Base-by-base conservation (phyloP, 1,140 invertebrate genomes). In the Drosophila busckii region DNA sequence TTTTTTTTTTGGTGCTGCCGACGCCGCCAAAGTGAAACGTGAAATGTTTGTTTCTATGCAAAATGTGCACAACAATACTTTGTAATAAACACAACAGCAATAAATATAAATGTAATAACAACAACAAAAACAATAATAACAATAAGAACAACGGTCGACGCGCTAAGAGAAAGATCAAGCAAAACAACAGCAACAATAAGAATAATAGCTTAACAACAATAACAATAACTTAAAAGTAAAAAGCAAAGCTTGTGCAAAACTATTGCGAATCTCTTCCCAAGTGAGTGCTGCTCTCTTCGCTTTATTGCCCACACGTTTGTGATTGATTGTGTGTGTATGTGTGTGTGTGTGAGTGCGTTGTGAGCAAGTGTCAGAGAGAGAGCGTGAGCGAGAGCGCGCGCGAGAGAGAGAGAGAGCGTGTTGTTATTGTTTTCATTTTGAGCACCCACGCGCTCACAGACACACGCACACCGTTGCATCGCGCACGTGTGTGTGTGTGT, bases 21-120 rank as follows among this genome's bases (percentile, higher is more conserved):
- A n/a, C n/a, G n/a, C n/a, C n/a, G n/a, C n/a, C n/a, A n/a, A n/a
- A n/a, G n/a, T n/a, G n/a, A n/a, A n/a, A n/a, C 55, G 42, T 46
- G 42, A 55, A 48, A 61, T 61, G 52, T 61, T 32, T 61, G 35
- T 61, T 55, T 15, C 42, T 48, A 61, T 28, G 41, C 58, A 61
- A 61, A 55, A 61, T 61, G 58, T 41, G 35, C 32, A 60, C 8
- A 22, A 16, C 19, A 41, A 29, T 53, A 60, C 49, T 45, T 60
- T 53, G 40, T 23, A 44, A 44, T 31, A 60, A 53, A 20, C 37
- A 22, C 20, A 52, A 22, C 31, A 23, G 10, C 22, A 28, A 25
- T 12, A 22, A 12, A 3, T 9, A 7, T n/a, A 22, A 12, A 17
- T 37, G 25, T 4, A 44, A 15, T 13, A 38, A 34, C 20, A 48